Conservation (phyloP, 2,888 invertebrate genomes). For the Julus scandinavius region DNA sequence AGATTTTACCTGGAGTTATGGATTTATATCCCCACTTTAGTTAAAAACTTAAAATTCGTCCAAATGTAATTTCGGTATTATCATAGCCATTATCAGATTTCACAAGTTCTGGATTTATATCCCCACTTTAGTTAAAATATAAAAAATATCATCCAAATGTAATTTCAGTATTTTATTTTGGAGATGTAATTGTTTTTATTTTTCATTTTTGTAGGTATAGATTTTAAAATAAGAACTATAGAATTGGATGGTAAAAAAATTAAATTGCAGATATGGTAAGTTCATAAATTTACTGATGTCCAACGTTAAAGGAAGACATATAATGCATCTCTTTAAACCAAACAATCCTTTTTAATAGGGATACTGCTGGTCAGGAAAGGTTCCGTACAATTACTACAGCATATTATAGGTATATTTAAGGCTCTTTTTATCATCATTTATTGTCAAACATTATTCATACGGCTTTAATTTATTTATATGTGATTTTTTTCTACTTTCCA, state of each 20-base stretch:
- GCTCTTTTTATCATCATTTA: background rate
- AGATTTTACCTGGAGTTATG: no score
- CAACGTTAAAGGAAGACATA: background rate
- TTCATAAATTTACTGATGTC: background rate
- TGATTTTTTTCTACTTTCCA: background rate
- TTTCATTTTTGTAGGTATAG: slow-evolving; percentile 71
- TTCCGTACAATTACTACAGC: slow-evolving; percentile 99
- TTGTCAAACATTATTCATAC: background rate
- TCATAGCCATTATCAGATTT: no score
- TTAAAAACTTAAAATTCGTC: no score
- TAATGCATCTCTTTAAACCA: slow-evolving; percentile 9
- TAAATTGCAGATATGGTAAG: slow-evolving; percentile 70
- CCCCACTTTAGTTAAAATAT: no score
- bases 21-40: no score
- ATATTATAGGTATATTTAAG: slow-evolving; percentile 76
- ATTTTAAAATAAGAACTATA: slow-evolving; percentile 71
- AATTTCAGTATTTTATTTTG: background rate
- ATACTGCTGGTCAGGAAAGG: slow-evolving; percentile 98
- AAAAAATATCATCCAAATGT: no score
- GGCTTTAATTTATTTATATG: background rate
- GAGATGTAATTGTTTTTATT: slow-evolving; percentile 4
- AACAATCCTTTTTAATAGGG: slow-evolving; percentile 73
- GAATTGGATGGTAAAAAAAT: slow-evolving; percentile 70
- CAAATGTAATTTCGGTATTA: no score
- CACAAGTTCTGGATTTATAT: no score